Percentiles rank a stretch among this genome's conserved stretches.
phyloP scores from a whole-genome alignment of 2,113 vertebrate species.

The Talpa occidentalis region DNA sequence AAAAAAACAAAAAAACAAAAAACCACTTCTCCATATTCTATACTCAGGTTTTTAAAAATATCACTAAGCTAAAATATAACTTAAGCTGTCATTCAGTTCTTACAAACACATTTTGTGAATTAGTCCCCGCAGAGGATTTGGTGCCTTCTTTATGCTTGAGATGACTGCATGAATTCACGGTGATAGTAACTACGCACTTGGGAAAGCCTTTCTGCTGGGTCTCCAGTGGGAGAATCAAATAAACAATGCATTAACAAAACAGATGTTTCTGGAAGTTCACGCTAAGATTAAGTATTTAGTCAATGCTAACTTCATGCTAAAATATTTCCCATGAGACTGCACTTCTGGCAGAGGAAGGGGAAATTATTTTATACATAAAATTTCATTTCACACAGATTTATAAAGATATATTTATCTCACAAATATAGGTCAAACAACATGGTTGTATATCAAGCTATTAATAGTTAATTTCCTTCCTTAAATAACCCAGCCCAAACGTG shows the following conservation, averaged over 20 bases:
- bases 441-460: constrained; percentile 50
- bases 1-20: too few species aligned
- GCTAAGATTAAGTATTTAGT: background rate
- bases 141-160: accelerated
- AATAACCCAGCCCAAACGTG: background rate
- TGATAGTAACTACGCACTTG: too few species aligned
- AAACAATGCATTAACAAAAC: too few species aligned
- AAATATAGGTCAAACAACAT: constrained; percentile 9
- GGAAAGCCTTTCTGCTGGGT: background rate
- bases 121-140: accelerated
- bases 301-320: background rate
- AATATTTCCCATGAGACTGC: background rate
- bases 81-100: background rate
- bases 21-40: background rate
- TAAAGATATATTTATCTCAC: background rate
- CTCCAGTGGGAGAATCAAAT: background rate
- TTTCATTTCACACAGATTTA: background rate
- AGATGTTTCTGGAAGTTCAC: background rate
- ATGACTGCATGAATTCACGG: accelerated
- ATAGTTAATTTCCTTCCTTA: constrained; percentile 39
- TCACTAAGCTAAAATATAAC: background rate
- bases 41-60: background rate
- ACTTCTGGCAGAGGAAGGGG: background rate
- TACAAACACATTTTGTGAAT: accelerated
- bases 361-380: accelerated